phyloP scores from a whole-genome alignment of 2,888 invertebrate species.

The Microctonus aethiopoides region DNA sequence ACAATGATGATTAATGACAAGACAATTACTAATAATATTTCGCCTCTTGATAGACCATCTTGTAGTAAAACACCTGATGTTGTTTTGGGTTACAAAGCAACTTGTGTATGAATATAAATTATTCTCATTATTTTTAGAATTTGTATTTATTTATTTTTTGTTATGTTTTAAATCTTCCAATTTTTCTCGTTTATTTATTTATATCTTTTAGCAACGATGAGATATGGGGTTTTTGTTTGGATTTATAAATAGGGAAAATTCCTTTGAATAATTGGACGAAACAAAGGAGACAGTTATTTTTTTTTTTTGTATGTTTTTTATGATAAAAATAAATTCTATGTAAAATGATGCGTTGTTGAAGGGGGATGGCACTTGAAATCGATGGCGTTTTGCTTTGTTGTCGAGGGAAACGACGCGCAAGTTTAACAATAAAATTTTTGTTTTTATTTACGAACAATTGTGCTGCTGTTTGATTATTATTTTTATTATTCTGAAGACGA shows the following conservation, averaged over 20 bases:
- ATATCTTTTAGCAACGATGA: too few relatives aligned
- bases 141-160: neutral
- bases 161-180: neutral
- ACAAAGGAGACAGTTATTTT: neutral
- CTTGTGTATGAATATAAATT: conserved; percentile 50
- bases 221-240: too few relatives aligned
- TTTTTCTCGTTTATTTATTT: too few relatives aligned
- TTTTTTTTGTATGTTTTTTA: neutral
- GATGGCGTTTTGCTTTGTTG: neutral
- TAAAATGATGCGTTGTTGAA: neutral
- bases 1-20: neutral
- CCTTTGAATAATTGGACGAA: neutral
- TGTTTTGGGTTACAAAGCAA: conserved; percentile 57
- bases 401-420: neutral
- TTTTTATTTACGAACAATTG: neutral
- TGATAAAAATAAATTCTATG: neutral
- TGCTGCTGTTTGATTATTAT: neutral
- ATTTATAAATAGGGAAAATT: neutral
- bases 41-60: conserved; percentile 53
- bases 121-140: neutral
- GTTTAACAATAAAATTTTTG: neutral
- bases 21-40: neutral
- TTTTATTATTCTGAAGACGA: neutral
- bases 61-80: conserved; percentile 57
- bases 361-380: too few relatives aligned